Evolutionary conservation across 2,113 vertebrate species (phyloP), one percentile per base, ranked within the genome.

Genomic region (Axis porcinus): DNA sequence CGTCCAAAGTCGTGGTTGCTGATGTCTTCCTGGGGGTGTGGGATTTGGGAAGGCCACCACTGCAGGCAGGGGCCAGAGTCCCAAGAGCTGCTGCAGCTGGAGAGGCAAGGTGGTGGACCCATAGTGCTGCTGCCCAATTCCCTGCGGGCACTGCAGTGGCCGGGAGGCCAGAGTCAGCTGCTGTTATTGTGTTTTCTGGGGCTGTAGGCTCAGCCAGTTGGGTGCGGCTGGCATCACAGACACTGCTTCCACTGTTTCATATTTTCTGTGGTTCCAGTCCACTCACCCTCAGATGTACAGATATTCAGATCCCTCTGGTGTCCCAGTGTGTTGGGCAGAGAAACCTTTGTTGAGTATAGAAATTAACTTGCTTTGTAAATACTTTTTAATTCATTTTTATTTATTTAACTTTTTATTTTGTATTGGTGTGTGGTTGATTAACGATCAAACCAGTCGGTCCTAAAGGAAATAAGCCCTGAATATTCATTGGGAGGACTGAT

Each of bases 1-100:
- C 1, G 0, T 55, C 81, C 2, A 1, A 25, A 14, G 52, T 84
- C n/a, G 4, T 15, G 81, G n/a, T 4, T 36, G n/a, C 13, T 9
- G 13, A 9, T 40, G n/a, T 14, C 81, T 55, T 55, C 21, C 33
- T 36, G 81, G n/a, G 52, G 12, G 1, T 9, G 23, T 27, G 13
- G n/a, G 52, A 14, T 84, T 55, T 40, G 21, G 7, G 23, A 84
- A 83, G 21, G 12, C n/a, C n/a, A 15, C 50, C 12, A 5, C 3
- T 4, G 33, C 50, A 36, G 81, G 81, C 81, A 36, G 52, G 52
- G 7, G n/a, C 3, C 52, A 40, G 52, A 27, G 81, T 40, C n/a
- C 3, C 23, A 25, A 1, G 81, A 16, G 21, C 7, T 4, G 21
- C 52, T 40, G 52, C 81, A 55, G 23, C 52, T 55, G 52, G n/a